Percentiles rank a stretch among this genome's conserved stretches.
Conservation (phyloP, 2,888 invertebrate species). For the Lithosia quadra region DNA sequence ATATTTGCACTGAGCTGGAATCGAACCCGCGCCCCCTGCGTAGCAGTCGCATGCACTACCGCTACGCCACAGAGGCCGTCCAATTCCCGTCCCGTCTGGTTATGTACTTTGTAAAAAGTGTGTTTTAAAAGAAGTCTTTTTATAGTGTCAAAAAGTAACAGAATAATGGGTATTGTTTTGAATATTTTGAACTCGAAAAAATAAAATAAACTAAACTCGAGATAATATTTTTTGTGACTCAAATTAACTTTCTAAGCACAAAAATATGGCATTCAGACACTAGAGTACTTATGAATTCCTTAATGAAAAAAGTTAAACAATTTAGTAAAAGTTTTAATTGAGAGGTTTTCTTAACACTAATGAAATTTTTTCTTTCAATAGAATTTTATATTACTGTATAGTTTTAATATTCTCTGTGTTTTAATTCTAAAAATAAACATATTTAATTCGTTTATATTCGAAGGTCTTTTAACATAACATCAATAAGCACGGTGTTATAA, state of each 20-base stretch:
- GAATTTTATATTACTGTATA: not conserved
- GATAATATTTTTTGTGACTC: no score
- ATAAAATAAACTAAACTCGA: no score
- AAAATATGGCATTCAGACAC: not conserved
- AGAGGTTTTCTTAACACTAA: not conserved
- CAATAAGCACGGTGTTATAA: not conserved
- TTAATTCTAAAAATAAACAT: not conserved
- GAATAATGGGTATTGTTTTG: not conserved
- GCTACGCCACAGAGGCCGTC: no score
- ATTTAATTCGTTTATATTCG: not conserved
- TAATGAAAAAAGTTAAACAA: slow-evolving; percentile 1
- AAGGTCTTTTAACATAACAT: not conserved
- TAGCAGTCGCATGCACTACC: no score
- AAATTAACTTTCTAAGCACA: not conserved
- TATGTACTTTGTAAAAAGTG: no score
- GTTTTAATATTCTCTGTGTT: not conserved
- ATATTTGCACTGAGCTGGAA: no score
- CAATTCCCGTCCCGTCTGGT: no score
- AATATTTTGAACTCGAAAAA: not conserved
- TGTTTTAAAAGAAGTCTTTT: no score
- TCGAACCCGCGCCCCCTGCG: no score
- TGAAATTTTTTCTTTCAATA: not conserved
- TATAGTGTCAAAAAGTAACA: not conserved
- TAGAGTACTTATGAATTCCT: not conserved
- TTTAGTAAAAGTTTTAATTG: not conserved